A percentile compares a stretch with the other conserved stretches of the same genome.
Conservation (phyloP, 2,888 invertebrate genomes). For the Drosophila mulleri region DNA sequence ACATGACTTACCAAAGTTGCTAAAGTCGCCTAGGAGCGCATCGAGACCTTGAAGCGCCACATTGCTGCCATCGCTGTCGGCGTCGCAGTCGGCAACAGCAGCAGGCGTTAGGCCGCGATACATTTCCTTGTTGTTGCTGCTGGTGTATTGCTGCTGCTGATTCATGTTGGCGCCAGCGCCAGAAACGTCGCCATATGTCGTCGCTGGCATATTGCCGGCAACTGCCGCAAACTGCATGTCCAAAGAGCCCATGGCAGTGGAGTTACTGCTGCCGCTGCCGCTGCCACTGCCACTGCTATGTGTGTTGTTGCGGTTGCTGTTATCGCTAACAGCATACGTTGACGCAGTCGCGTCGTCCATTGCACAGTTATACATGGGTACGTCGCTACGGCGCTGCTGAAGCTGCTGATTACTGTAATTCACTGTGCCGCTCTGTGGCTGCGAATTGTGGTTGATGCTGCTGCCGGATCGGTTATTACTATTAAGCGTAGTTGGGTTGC, state of each 20-base stretch:
- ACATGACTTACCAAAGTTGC: constrained; percentile 56
- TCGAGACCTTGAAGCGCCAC: constrained; percentile 65
- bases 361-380: constrained; percentile 84
- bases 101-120: constrained; percentile 48
- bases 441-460: constrained; percentile 37
- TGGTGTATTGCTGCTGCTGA: constrained; percentile 46
- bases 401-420: constrained; percentile 50
- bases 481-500: constrained; percentile 65
- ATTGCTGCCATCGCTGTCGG: constrained; percentile 67
- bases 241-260: constrained; percentile 68
- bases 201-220: constrained; percentile 45
- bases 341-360: constrained; percentile 67
- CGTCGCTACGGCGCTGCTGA: constrained; percentile 81
- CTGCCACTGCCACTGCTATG: constrained; percentile 8
- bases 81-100: constrained; percentile 58
- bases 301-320: constrained; percentile 31
- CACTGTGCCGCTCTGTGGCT: constrained; percentile 34
- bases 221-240: constrained; percentile 70
- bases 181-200: constrained; percentile 61
- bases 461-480: constrained; percentile 58
- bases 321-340: constrained; percentile 41
- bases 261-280: constrained; percentile 23
- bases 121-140: constrained; percentile 29
- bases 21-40: constrained; percentile 61
- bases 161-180: constrained; percentile 74